Base-by-base conservation (phyloP, 2,888 invertebrate genomes). In the Dexiosoma caninum region DNA sequence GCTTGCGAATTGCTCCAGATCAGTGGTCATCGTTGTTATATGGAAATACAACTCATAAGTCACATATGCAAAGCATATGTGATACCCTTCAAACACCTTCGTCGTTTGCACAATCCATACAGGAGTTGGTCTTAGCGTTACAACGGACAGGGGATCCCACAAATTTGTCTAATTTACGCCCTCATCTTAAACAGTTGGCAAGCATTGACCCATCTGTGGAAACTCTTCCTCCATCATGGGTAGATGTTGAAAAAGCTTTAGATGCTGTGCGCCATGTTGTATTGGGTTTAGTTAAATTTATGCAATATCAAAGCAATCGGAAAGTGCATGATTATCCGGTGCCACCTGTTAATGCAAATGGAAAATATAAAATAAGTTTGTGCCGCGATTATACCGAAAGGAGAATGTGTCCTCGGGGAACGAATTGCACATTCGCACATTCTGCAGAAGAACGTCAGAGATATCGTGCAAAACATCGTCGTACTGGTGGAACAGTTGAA, bases 21-120 rank as follows among this genome's bases (percentile, higher is more conserved):
- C 98, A 99, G 88, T 99, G 99, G 99, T 98, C 98, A 2, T 96
- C 98, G 0, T 90, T 99, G 55, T 91, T 99, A 0, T 99, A 99
- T 88, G 99, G 99, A 0, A 99, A 99, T 89, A 95, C 96, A 0
- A 93, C 94, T 4, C 98, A 98, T 88, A 98, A 98, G 88, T 97
- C 97, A 8, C 98, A 99, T 89, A 99, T 99, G 98, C 99, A 99
- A 91, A 93, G 93, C 86, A 95, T 95, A 84, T 94, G 95, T 85
- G 97, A 97, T 88, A 96, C 98, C 91, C 91, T 98, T 78, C 98
- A 98, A 91, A 97, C 97, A 7, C 97, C 98, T 0, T 96, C 96
- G 87, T 96, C 97, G 0, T 98, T 98, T 91, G 94, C 95, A 10
- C 95, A 95, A 89, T 96, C 96, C 27, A 96, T 98, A 0, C 96